phyloP scores from a whole-genome alignment of 2,113 vertebrate genomes.

The Mellivora capensis region DNA sequence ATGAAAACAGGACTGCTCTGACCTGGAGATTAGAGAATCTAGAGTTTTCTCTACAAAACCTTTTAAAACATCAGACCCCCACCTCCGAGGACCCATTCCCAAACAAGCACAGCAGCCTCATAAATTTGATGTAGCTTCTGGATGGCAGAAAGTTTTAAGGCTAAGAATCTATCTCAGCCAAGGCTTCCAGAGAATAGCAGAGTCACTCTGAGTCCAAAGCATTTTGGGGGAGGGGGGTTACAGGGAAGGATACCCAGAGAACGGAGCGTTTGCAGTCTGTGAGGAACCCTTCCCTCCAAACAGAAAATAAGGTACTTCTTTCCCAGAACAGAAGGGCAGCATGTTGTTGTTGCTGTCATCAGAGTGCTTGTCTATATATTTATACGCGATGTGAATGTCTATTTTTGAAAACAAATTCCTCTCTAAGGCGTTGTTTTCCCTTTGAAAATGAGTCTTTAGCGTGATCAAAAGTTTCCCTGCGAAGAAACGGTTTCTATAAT shows the following conservation, averaged over 20 bases:
- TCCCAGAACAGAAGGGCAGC: slow-evolving; percentile 20
- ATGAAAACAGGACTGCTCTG: neutral
- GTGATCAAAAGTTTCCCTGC: neutral
- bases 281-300: neutral
- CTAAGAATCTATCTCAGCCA: neutral
- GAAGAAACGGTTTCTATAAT: neutral
- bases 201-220: neutral
- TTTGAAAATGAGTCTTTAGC: slow-evolving; percentile 6
- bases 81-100: neutral
- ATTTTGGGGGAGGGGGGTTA: neutral
- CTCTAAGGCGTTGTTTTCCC: slow-evolving; percentile 31
- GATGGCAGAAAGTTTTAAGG: neutral
- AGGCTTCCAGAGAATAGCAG: slow-evolving; percentile 17
- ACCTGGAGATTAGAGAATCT: neutral
- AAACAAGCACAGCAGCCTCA: neutral
- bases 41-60: neutral
- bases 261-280: neutral
- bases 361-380: slow-evolving; percentile 13
- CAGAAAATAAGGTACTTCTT: slow-evolving; percentile 38
- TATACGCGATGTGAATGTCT: slow-evolving; percentile 38
- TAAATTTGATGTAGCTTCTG: neutral
- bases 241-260: neutral
- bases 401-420: slow-evolving; percentile 55
- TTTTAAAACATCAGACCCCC: neutral
- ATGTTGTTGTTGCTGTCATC: neutral